Evolutionary conservation across 2,888 invertebrate species (phyloP).

Genomic region (Plebejus argus): DNA sequence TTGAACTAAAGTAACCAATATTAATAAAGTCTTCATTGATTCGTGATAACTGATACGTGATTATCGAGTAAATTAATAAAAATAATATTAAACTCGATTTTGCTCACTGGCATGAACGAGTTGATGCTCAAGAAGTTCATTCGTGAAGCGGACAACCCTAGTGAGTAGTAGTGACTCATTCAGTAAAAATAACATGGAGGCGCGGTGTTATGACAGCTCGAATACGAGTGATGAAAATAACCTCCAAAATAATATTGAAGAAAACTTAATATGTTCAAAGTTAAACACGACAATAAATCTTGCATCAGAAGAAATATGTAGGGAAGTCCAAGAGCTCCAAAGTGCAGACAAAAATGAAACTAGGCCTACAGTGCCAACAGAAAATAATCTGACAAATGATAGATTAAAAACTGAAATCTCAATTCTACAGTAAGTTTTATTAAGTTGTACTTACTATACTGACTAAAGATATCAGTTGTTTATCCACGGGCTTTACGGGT

Average conservation of each 20-base stretch:
- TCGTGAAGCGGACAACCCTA: not conserved
- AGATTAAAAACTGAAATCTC: slow-evolving; percentile 45
- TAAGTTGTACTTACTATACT: not conserved
- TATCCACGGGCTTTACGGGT: not conserved
- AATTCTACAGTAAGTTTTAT: slow-evolving; percentile 52
- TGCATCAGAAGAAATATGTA: slow-evolving; percentile 23
- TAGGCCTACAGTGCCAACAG: slow-evolving; percentile 37
- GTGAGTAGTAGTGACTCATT: not conserved
- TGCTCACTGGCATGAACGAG: not conserved
- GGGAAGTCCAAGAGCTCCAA: slow-evolving; percentile 45
- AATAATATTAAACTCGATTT: too few species aligned
- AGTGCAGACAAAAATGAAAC: slow-evolving; percentile 48
- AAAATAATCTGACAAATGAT: slow-evolving; percentile 53
- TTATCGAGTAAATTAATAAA: too few species aligned
- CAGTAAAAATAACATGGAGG: slow-evolving; percentile 64
- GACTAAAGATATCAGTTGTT: slow-evolving; percentile 25
- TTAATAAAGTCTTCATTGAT: too few species aligned
- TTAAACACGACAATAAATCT: slow-evolving; percentile 44
- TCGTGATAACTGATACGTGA: too few species aligned
- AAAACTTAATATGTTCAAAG: slow-evolving; percentile 44
- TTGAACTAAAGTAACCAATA: too few species aligned
- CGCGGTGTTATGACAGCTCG: slow-evolving; percentile 63
- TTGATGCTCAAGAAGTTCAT: not conserved
- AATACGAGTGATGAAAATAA: slow-evolving; percentile 49
- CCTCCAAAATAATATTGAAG: slow-evolving; percentile 42